Evolutionary conservation across 2,888 invertebrate genomes (phyloP).

Genomic region (Cheilosia vernalis): DNA sequence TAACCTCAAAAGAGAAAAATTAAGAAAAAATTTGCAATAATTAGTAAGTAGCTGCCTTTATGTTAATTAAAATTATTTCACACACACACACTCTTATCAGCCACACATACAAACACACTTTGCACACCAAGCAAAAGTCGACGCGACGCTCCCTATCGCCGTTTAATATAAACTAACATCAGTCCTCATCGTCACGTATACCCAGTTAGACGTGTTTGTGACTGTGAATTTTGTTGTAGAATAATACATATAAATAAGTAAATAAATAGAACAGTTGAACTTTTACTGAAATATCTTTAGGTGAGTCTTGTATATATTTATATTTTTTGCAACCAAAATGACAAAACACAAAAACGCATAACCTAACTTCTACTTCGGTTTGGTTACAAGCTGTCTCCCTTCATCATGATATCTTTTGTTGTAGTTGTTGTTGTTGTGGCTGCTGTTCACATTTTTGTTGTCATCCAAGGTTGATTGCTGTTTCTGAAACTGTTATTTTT

Average conservation of each 20-base stretch:
- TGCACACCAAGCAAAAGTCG: conserved; percentile 75
- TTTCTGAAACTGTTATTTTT: conserved; percentile 36
- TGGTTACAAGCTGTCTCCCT: conserved; percentile 28
- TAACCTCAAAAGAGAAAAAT: conserved; percentile 13
- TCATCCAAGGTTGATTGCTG: conserved; percentile 4
- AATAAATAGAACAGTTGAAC: not conserved
- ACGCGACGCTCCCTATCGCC: conserved; percentile 45
- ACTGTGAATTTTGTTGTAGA: conserved; percentile 39
- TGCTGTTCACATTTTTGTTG: not conserved
- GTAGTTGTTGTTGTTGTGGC: conserved; percentile 1
- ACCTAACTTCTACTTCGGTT: not conserved
- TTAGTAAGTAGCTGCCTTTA: not conserved
- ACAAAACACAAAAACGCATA: conserved; percentile 12
- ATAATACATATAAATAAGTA: conserved; percentile 10
- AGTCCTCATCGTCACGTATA: conserved; percentile 54
- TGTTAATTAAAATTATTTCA: conserved; percentile 43
- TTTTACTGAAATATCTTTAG: conserved; percentile 11
- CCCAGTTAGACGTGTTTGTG: conserved; percentile 60
- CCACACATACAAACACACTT: conserved; percentile 68
- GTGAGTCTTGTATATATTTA: conserved; percentile 25
- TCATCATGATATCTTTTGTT: not conserved
- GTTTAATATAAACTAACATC: conserved; percentile 33
- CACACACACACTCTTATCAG: conserved; percentile 62
- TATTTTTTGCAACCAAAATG: conserved; percentile 1
- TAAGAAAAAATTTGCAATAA: not conserved